Evolutionary conservation across 2,888 invertebrate genomes (phyloP).

Genomic region (Acleris emargana): DNA sequence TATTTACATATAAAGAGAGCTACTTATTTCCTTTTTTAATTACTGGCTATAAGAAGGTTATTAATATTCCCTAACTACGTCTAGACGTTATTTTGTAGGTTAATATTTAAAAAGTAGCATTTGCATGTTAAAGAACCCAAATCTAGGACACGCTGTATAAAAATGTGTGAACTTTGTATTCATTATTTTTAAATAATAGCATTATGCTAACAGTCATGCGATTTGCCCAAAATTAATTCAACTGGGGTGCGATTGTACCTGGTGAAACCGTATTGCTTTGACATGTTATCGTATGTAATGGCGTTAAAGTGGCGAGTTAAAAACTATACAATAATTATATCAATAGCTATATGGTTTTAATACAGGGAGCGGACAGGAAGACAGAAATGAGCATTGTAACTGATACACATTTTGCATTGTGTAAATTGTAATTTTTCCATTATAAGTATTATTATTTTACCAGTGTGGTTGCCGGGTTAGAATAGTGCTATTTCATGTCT

Average conservation of each 20-base stretch:
- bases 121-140: constrained; percentile 23
- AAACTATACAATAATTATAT: too few relatives aligned
- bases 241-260: not conserved
- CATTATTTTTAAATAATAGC: constrained; percentile 18
- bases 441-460: too few relatives aligned
- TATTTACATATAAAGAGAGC: not conserved
- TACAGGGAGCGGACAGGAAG: too few relatives aligned
- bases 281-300: too few relatives aligned
- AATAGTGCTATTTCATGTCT: too few relatives aligned
- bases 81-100: constrained; percentile 23
- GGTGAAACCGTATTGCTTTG: too few relatives aligned
- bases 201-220: constrained; percentile 14
- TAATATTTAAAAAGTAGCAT: constrained; percentile 20
- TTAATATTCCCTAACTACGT: not conserved
- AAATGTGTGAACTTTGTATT: constrained; percentile 26
- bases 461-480: too few relatives aligned
- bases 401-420: too few relatives aligned
- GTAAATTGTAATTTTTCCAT: too few relatives aligned
- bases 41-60: not conserved
- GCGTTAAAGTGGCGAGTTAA: too few relatives aligned
- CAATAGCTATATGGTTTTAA: too few relatives aligned
- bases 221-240: constrained; percentile 15
- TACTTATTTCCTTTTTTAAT: constrained; percentile 17
- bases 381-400: too few relatives aligned
- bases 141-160: constrained; percentile 32